Evolutionary conservation across 2,113 vertebrate species (phyloP), one percentile per base, ranked within the genome.

Genomic region (Hipposideros armiger): DNA sequence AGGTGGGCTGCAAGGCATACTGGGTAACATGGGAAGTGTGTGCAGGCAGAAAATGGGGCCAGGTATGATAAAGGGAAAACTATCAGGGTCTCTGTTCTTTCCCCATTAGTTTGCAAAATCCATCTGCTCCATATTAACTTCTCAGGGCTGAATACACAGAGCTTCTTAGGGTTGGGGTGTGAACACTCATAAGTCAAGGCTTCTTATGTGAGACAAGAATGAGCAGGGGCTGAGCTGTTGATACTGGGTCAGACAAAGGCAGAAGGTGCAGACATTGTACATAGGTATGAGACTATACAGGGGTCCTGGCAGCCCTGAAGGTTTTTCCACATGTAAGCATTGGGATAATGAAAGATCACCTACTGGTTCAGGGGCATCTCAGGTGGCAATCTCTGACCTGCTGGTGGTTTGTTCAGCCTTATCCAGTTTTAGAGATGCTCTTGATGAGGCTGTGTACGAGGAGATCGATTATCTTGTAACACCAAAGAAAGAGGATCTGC

Each of bases 371-470:
- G 40, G 26, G 26, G 20, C 26, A 11, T 62, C 11, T 78, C 24
- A 13, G 13, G 5, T 2, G 7, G 24, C 3, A 40, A 7, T 66
- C 26, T 93, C 86, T 85, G 64, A 93, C 15, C 40, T 77, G 11
- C 17, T 54, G 22, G 22, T 72, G 40, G 32, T 78, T 78, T 62
- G 32, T 30, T 52, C 66, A 96, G 91, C 13, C 16, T 85, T 93
- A 26, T 8, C 45, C 30, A 9, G 3, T 7, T 56, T 56, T 4
- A 47, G 50, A 73, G 64, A 40, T 42, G 80, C 66, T 66, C 17
- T 66, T 17, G 3, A 66, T 7, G 36, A 96, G 26, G 42, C 52
- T 1, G 2, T 84, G 36, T 85, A 95, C 1, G 42, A 95, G 45
- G 88, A 95, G 28, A 78, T 91, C 16, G 73, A 80, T 70, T 19